Conservation (phyloP, 2,113 vertebrate genomes). For the Erythrocercus mccallii region DNA sequence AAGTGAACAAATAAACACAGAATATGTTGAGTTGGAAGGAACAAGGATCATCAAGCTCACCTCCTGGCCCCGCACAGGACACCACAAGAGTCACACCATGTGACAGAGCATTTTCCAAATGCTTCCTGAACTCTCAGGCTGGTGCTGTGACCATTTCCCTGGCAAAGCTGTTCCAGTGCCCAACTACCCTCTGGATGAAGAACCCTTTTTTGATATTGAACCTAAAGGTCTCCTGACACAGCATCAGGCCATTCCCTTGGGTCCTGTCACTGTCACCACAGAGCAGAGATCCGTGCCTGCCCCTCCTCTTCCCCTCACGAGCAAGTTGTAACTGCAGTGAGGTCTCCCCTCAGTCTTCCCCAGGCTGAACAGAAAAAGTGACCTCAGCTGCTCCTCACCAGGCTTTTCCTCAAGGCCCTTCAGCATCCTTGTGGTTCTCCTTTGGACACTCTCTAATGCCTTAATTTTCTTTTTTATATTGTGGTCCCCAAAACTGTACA, state of each 20-base stretch:
- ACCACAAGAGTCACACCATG: not conserved
- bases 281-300: not conserved
- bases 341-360: not conserved
- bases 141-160: not conserved
- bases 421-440: not conserved
- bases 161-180: not conserved
- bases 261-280: not conserved
- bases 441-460: not conserved
- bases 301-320: fast-evolving
- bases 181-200: fast-evolving
- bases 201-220: not conserved
- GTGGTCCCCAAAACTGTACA: not conserved
- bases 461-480: not conserved
- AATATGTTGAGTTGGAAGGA: not conserved
- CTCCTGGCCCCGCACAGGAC: not conserved
- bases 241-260: fast-evolving
- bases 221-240: not conserved
- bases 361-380: not conserved
- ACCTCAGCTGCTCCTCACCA: fast-evolving
- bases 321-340: fast-evolving
- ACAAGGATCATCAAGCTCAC: too few relatives aligned
- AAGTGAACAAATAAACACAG: not conserved
- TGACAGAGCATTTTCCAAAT: not conserved
- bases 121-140: not conserved
- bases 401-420: not conserved